These are phyloP conservation scores for Sinocyclocheilus maitianheensis DNA, from an alignment of 2,113 vertebrate genomes.

Conservation along the genomic window DNA sequence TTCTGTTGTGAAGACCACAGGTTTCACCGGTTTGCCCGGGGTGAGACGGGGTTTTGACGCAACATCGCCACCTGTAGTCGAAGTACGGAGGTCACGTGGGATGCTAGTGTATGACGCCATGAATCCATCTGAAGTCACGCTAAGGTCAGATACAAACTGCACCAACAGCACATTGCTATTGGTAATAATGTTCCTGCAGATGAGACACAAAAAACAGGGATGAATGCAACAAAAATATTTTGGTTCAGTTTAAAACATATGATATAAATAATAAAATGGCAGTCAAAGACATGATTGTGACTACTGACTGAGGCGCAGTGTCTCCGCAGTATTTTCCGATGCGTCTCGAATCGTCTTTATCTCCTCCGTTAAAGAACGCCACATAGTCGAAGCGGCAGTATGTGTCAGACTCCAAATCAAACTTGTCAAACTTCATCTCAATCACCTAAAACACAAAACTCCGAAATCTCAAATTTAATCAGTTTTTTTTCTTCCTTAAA, in stretches of 20 bases:
- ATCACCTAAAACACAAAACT: constrained; percentile 74
- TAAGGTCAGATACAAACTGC: constrained; percentile 92
- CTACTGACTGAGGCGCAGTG: constrained; percentile 75
- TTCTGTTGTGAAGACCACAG: neutral
- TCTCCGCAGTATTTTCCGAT: constrained; percentile 88
- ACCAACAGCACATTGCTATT: constrained; percentile 82
- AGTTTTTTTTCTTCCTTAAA: too few species aligned
- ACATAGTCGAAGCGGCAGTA: constrained; percentile 92
- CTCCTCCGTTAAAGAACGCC: constrained; percentile 83
- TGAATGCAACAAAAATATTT: constrained; percentile 41
- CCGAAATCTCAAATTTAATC: too few species aligned
- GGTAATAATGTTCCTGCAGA: constrained; percentile 73
- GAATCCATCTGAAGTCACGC: constrained; percentile 87
- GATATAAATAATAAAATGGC: constrained; percentile 43
- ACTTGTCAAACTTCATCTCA: constrained; percentile 85
- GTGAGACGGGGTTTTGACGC: constrained; percentile 23
- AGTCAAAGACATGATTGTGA: neutral
- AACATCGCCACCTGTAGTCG: neutral
- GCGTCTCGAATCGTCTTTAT: constrained; percentile 77
- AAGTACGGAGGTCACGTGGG: constrained; percentile 50
- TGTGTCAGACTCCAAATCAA: constrained; percentile 81
- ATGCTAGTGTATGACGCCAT: constrained; percentile 76
- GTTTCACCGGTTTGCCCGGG: constrained; percentile 52
- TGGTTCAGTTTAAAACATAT: neutral
- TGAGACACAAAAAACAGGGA: constrained; percentile 7